These are phyloP conservation scores for Penaeus indicus DNA, from an alignment of 1,140 invertebrate species.

Conservation along the genomic window DNA sequence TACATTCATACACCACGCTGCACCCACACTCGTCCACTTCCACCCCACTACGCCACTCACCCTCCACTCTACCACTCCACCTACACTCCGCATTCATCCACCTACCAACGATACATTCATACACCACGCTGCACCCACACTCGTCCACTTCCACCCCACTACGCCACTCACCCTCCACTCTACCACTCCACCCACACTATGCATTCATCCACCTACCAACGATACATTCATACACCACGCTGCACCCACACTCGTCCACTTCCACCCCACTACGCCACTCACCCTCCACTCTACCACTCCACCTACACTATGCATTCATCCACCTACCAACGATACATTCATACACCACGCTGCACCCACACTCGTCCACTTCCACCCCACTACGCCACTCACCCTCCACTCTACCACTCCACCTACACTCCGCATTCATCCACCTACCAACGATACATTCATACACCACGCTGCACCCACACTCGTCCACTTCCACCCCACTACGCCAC, in stretches of 20 bases:
- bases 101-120: slow-evolving; percentile 75
- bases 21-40: neutral
- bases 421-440: slow-evolving; percentile 40
- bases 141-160: too few relatives aligned
- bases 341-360: slow-evolving; percentile 69
- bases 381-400: too few relatives aligned
- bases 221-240: neutral
- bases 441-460: slow-evolving; percentile 77
- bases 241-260: neutral
- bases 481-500: too few relatives aligned
- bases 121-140: too few relatives aligned
- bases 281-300: neutral
- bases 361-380: neutral
- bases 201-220: neutral
- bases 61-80: neutral
- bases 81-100: slow-evolving; percentile 12
- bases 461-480: too few relatives aligned
- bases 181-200: neutral
- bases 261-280: neutral
- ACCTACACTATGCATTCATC: slow-evolving; percentile 14
- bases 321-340: slow-evolving; percentile 75
- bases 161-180: too few relatives aligned
- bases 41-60: neutral
- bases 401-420: neutral
- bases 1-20: slow-evolving; percentile 77